A percentile compares a stretch with the other conserved stretches of the same genome.
phyloP scores from a whole-genome alignment of 2,888 invertebrate genomes.

The Agrochola lota region DNA sequence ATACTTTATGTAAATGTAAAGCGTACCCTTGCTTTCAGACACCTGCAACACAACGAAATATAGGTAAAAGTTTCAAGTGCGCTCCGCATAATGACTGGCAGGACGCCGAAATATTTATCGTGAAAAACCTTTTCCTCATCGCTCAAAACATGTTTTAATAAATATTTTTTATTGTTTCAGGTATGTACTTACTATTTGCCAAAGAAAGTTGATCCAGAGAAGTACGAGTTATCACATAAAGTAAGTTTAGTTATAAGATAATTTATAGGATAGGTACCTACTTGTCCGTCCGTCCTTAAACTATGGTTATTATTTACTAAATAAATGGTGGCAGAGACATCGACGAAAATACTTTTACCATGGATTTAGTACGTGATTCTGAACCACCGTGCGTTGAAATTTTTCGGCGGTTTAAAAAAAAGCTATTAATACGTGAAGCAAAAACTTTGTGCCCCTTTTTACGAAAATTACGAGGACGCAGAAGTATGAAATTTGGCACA shows the following conservation, averaged over 20 bases:
- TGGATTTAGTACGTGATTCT: no score
- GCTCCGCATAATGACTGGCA: not conserved
- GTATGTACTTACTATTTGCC: slow-evolving; percentile 54
- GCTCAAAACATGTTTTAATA: not conserved
- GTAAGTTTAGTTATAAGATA: slow-evolving; percentile 30
- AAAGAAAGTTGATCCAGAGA: not conserved
- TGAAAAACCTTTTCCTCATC: not conserved
- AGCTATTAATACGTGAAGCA: no score
- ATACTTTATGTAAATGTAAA: not conserved
- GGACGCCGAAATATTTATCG: not conserved
- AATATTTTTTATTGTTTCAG: slow-evolving; percentile 60
- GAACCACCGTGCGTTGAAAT: no score
- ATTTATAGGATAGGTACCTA: not conserved
- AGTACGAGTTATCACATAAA: no score
- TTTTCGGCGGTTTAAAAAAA: no score
- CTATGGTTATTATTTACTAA: not conserved
- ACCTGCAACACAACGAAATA: not conserved
- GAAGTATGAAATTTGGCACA: no score
- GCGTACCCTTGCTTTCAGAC: no score
- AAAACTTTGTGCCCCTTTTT: no score
- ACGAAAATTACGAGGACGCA: no score
- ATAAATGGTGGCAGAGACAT: no score
- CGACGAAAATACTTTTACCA: no score
- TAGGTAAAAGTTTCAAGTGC: not conserved
- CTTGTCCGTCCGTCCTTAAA: no score